Conservation (phyloP, 2,888 invertebrate species). For the Chromoteleia sp. region DNA sequence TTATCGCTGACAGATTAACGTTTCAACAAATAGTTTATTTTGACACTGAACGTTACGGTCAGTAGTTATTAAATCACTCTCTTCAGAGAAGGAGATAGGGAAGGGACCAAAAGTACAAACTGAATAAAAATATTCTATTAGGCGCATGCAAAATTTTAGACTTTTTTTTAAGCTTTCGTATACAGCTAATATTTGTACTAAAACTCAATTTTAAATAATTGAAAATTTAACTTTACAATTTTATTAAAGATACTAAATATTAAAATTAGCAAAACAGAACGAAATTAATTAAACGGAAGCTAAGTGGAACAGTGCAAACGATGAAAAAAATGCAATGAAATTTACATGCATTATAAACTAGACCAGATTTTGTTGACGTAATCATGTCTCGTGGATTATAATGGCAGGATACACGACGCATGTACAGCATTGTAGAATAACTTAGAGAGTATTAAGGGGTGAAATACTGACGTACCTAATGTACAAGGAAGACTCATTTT, state of each 20-base stretch:
- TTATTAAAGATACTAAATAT: too few relatives aligned
- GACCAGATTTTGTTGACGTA: constrained; percentile 30
- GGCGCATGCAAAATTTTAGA: too few relatives aligned
- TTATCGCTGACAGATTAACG: constrained; percentile 12
- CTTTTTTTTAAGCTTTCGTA: too few relatives aligned
- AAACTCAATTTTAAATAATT: too few relatives aligned
- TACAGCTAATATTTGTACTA: too few relatives aligned
- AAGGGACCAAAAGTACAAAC: too few relatives aligned
- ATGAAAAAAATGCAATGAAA: constrained; percentile 26
- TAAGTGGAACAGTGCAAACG: constrained; percentile 13
- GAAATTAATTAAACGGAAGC: constrained; percentile 2
- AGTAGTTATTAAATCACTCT: not conserved
- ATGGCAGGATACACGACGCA: constrained; percentile 17
- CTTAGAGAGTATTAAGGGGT: constrained; percentile 21
- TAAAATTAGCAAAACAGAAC: constrained; percentile 6
- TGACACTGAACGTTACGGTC: constrained; percentile 5
- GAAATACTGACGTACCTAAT: constrained; percentile 18
- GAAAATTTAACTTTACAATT: too few relatives aligned
- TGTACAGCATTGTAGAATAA: constrained; percentile 27
- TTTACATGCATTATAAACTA: constrained; percentile 29
- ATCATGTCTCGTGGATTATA: constrained; percentile 32
- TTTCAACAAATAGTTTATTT: constrained; percentile 5
- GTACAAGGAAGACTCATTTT: constrained; percentile 12
- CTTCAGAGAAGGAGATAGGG: not conserved
- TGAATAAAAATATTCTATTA: too few relatives aligned